Evolutionary conservation across 2,797 vertebrate species (phyloP), one percentile per base, ranked within the genome.

Genomic region (Hozukius guyotensis): DNA sequence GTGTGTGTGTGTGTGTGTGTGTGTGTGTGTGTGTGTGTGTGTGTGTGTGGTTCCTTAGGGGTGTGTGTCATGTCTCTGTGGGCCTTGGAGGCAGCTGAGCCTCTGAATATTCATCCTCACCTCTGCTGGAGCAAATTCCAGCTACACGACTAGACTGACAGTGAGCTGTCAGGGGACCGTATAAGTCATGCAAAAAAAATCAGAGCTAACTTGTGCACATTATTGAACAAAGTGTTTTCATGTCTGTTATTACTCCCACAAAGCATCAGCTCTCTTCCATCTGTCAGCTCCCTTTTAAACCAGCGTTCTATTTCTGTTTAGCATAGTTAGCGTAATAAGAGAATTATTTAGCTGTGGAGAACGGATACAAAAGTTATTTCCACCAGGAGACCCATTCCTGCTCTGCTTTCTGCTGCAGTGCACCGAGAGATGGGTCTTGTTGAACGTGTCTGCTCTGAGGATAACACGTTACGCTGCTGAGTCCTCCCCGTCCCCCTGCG

Each of bases 41-140:
- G 34, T 42, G 14, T 42, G 38, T 42, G 38, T 36, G 38, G 63
- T 61, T 78, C 67, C 74, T 85, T 52, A 6, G 68, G 75, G 46
- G 63, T 64, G 70, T 70, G 74, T 53, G 78, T 57, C 64, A 64
- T 70, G 80, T 91, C 88, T 87, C 91, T 82, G 67, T 81, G 55
- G 91, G 69, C 81, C 79, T 81, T 38, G 11, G 66, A 90, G 84
- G 89, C 91, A 94, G 85, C 91, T 91, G 86, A 90, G 72, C 72
- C 84, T 82, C 82, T 94, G 92, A 93, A 93, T 94, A 94, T 93
- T 93, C 91, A 93, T 93, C 71, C 77, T 69, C 69, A 84, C 74
- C 81, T 86, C 80, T 81, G 71, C 76, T 84, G 80, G 42, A 88
- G 88, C 77, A 88, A 88, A 93, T 90, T 89, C 81, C 80, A 88